A percentile compares a stretch with the other conserved stretches of the same genome.
Conservation (phyloP, 2,113 vertebrate genomes). For the Cynocephalus volans region DNA sequence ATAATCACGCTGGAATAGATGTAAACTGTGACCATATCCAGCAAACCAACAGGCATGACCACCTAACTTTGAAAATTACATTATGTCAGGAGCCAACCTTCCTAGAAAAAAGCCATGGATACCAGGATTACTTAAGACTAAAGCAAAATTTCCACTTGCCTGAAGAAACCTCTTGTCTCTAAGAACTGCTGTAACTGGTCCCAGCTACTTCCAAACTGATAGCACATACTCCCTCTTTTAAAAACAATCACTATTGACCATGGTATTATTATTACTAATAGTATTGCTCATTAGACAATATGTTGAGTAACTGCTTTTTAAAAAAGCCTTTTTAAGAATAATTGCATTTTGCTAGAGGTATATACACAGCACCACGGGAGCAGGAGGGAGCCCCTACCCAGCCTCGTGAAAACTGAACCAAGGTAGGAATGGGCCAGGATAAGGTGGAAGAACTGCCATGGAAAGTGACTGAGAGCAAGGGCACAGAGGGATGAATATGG, state of each 20-base stretch:
- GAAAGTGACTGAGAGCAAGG: not conserved
- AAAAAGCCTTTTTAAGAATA: too few relatives aligned
- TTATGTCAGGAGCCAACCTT: not conserved
- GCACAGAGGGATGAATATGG: not conserved
- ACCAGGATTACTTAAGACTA: not conserved
- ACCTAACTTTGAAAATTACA: not conserved
- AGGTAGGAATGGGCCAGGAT: not conserved
- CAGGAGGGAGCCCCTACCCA: not conserved
- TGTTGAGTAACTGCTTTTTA: too few relatives aligned
- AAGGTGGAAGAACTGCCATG: not conserved
- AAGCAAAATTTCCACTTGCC: not conserved
- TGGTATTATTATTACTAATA: not conserved
- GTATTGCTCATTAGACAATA: not conserved
- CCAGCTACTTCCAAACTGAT: not conserved
- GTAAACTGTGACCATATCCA: not conserved
- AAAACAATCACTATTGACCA: not conserved
- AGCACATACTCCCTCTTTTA: not conserved
- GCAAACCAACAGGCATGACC: not conserved
- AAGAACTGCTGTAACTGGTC: not conserved
- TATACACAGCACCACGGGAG: accelerated
- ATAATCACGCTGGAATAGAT: not conserved
- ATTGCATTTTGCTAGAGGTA: not conserved
- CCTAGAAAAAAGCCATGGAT: not conserved
- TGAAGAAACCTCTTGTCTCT: not conserved
- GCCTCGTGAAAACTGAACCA: not conserved